Conservation (phyloP, 1,140 invertebrate genomes). For the Drosophila jambulina region DNA sequence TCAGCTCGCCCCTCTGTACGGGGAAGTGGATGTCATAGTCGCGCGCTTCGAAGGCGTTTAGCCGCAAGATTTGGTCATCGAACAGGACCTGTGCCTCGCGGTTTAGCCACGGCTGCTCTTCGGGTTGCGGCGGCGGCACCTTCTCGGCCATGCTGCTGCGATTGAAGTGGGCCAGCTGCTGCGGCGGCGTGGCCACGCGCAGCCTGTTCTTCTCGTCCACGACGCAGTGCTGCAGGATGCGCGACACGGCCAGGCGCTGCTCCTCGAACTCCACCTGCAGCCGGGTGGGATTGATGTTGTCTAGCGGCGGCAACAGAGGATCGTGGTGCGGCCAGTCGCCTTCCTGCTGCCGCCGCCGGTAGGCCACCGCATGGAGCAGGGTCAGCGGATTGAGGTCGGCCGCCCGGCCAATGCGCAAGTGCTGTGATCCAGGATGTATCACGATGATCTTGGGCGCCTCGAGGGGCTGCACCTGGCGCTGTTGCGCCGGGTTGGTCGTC, state of each 20-base stretch:
- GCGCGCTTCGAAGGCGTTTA: slow-evolving; percentile 90
- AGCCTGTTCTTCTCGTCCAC: slow-evolving; percentile 91
- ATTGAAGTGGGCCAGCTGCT: slow-evolving; percentile 95
- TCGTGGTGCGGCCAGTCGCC: slow-evolving; percentile 88
- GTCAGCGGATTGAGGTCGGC: slow-evolving; percentile 94
- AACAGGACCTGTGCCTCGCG: slow-evolving; percentile 32
- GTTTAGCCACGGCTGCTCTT: slow-evolving; percentile 42
- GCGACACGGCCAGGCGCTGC: slow-evolving; percentile 91
- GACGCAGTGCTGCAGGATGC: slow-evolving; percentile 93
- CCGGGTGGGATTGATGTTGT: slow-evolving; percentile 33
- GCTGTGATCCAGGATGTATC: slow-evolving; percentile 97
- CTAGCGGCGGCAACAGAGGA: slow-evolving; percentile 78
- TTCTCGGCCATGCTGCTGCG: slow-evolving; percentile 90
- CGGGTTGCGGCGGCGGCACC: slow-evolving; percentile 59
- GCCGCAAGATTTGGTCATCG: slow-evolving; percentile 84
- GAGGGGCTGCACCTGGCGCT: slow-evolving; percentile 49
- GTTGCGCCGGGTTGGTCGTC: neutral
- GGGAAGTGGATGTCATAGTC: slow-evolving; percentile 96
- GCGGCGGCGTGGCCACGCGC: slow-evolving; percentile 93
- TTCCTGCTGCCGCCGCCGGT: slow-evolving; percentile 88
- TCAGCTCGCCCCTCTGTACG: slow-evolving; percentile 93
- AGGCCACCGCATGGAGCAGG: slow-evolving; percentile 94
- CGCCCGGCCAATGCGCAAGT: slow-evolving; percentile 94
- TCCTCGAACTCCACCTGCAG: slow-evolving; percentile 91
- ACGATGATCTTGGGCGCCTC: slow-evolving; percentile 92